Evolutionary conservation across 1,140 invertebrate genomes (phyloP).

Genomic region (Calosoma granatense): DNA sequence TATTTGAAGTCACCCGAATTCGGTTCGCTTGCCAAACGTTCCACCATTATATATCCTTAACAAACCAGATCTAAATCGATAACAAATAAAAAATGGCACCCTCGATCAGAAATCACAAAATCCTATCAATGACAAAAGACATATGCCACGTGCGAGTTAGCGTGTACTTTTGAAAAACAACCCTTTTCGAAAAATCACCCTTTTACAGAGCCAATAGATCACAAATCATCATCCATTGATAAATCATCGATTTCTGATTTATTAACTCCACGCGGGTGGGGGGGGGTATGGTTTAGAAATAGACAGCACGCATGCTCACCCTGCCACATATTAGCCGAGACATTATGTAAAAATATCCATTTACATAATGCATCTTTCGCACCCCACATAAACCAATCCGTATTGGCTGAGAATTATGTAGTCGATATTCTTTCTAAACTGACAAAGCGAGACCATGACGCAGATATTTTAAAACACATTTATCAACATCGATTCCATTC

Average conservation of each 20-base stretch:
- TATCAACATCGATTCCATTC: background rate
- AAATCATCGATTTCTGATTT: constrained; percentile 1
- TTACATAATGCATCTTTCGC: background rate
- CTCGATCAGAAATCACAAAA: too few relatives aligned
- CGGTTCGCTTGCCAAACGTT: too few relatives aligned
- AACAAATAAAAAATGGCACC: too few relatives aligned
- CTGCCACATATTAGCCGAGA: background rate
- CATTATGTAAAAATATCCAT: constrained; percentile 4
- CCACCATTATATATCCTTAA: too few relatives aligned
- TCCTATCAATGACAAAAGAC: too few relatives aligned
- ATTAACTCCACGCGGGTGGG: background rate
- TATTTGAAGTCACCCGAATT: too few relatives aligned
- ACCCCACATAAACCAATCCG: too few relatives aligned
- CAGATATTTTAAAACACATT: constrained; percentile 5
- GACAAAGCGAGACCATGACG: too few relatives aligned
- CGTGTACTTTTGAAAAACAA: too few relatives aligned
- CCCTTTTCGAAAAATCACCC: background rate
- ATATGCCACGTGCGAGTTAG: too few relatives aligned
- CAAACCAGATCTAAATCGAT: too few relatives aligned
- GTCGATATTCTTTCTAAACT: background rate
- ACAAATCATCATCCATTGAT: background rate
- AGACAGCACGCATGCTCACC: background rate
- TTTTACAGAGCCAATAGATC: background rate
- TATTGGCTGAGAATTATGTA: background rate
- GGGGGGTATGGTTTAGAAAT: background rate